A percentile compares a stretch with the other conserved stretches of the same genome.
Conservation (phyloP, 2,797 vertebrate species). For the Peromyscus eremicus region DNA sequence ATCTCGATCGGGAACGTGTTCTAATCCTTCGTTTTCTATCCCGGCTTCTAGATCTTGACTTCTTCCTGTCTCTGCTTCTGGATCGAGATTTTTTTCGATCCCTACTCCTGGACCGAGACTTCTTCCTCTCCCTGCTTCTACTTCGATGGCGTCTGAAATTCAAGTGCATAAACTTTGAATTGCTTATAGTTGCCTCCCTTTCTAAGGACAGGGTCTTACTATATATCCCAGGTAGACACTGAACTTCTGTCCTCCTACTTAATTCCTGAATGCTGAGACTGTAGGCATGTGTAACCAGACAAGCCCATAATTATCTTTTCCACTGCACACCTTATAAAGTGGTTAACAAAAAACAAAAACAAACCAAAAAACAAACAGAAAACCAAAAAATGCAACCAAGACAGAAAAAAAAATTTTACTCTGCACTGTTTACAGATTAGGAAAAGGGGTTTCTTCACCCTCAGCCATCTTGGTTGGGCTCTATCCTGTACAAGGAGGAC, state of each 20-base stretch:
- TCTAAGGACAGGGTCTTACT: background rate
- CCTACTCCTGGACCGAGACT: constrained; percentile 91
- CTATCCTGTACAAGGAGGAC: background rate
- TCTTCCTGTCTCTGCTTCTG: constrained; percentile 91
- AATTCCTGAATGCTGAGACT: background rate
- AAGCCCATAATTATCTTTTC: background rate
- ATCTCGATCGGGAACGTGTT: constrained; percentile 95
- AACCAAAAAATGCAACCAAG: background rate
- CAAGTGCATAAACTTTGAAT: background rate
- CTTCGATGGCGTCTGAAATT: constrained; percentile 94
- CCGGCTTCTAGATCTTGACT: constrained; percentile 92
- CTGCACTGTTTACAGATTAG: background rate
- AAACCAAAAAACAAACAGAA: no score
- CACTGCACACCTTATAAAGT: background rate
- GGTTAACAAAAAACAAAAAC: background rate
- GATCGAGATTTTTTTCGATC: constrained; percentile 92
- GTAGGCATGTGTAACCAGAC: background rate
- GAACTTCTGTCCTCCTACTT: no score
- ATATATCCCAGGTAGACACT: background rate
- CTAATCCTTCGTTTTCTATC: constrained; percentile 93
- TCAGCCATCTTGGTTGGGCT: background rate
- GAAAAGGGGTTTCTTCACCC: background rate
- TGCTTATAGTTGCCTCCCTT: background rate
- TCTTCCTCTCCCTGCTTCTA: constrained; percentile 94
- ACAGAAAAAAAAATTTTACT: background rate